Evolutionary conservation across 2,113 vertebrate genomes (phyloP), one percentile per base, ranked within the genome.

Genomic region (Micronycteris hirsuta): DNA sequence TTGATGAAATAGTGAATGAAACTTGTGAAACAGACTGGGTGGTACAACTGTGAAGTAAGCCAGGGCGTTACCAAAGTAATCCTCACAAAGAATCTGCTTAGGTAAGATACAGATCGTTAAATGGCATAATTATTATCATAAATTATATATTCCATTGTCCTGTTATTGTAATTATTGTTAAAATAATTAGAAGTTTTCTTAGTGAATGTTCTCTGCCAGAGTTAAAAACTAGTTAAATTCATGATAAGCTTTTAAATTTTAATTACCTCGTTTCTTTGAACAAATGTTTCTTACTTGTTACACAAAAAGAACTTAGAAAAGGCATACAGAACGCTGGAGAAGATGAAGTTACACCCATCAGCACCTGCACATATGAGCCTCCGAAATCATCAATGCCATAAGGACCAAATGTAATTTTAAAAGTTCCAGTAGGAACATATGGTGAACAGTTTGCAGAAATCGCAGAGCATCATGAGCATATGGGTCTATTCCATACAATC

Each of bases 121-220:
- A 45, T 47, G 5, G 33, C 14, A 24, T 73, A 96, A 61, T 94
- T 96, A 78, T 80, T 82, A 82, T 67, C 73, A 91, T 94, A 94
- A 96, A 94, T 83, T 95, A 83, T 43, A 56, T 65, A 90, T 33
- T 82, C 38, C 61, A 52, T 82, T 90, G 71, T 95, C 38, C 52
- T 82, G 49, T 43, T 77, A 92, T 43, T 47, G 58, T 84, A 95
- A 95, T 94, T 89, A 95, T 83, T 94, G 61, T 74, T 94, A 65
- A 95, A 97, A 93, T 95, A 76, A 76, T 96, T 90, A 94, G 52
- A 97, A 83, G 54, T 96, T 95, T 96, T 43, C n/a, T 94, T 83
- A 96, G 47, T 95, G 47, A 47, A 78, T 97, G 67, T 87, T 95
- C 91, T 85, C 52, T 88, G 84, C 22, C 56, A 94, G 47, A 45